These are phyloP conservation scores for Hoplodrina ambigua DNA, from an alignment of 2,888 invertebrate species.

Conservation along the genomic window DNA sequence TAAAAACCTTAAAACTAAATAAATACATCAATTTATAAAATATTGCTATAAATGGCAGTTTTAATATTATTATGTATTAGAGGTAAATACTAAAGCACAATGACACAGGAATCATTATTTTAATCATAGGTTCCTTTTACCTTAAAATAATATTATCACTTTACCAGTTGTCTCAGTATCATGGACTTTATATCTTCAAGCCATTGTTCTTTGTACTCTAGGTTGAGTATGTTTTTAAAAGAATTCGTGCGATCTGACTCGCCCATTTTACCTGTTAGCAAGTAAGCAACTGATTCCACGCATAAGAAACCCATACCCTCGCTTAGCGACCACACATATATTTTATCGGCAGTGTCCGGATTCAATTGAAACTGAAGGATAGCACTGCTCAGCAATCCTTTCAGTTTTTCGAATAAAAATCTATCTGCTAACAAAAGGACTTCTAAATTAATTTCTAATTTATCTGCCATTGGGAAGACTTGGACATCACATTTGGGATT, in stretches of 20 bases:
- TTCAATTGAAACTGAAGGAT: slow-evolving; percentile 89
- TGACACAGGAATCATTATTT: slow-evolving; percentile 15
- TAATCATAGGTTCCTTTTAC: not conserved
- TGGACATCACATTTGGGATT: slow-evolving; percentile 78
- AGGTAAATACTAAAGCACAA: slow-evolving; percentile 30
- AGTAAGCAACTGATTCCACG: slow-evolving; percentile 90
- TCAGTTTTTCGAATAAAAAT: slow-evolving; percentile 89
- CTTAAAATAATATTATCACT: slow-evolving; percentile 64
- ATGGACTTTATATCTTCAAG: slow-evolving; percentile 89
- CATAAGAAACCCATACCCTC: slow-evolving; percentile 91
- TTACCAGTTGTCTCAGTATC: slow-evolving; percentile 82
- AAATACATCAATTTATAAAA: slow-evolving; percentile 29
- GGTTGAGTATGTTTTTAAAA: slow-evolving; percentile 86
- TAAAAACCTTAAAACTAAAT: slow-evolving; percentile 24
- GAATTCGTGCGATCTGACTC: slow-evolving; percentile 83
- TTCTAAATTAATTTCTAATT: slow-evolving; percentile 87
- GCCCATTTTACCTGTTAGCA: slow-evolving; percentile 88
- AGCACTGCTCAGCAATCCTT: slow-evolving; percentile 86
- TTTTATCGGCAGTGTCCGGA: slow-evolving; percentile 87
- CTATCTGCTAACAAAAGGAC: slow-evolving; percentile 90
- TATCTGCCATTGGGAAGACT: slow-evolving; percentile 83
- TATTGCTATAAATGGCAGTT: slow-evolving; percentile 48
- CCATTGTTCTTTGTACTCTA: slow-evolving; percentile 89
- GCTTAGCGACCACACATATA: slow-evolving; percentile 91
- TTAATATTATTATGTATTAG: slow-evolving; percentile 18